These are phyloP conservation scores for Coelinius sp. DNA, from an alignment of 2,888 invertebrate genomes.

Conservation along the genomic window DNA sequence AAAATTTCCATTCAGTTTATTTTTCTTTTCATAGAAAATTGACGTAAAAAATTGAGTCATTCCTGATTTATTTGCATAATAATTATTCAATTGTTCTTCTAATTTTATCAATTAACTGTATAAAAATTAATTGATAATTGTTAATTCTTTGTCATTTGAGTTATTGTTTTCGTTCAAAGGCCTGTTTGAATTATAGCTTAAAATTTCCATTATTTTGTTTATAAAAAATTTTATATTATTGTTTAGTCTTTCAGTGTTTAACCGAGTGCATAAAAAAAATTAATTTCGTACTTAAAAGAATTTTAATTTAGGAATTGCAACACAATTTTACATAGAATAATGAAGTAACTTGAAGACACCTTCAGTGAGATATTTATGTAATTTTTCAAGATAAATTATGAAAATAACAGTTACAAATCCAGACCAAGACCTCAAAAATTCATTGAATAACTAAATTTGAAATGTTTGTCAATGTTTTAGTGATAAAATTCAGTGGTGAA, in stretches of 20 bases:
- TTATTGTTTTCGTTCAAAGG: background rate
- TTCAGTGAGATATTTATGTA: conserved; percentile 57
- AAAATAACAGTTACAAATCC: conserved; percentile 44
- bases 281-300: background rate
- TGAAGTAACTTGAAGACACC: conserved; percentile 48
- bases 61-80: background rate
- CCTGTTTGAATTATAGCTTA: background rate
- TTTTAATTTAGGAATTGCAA: conserved; percentile 21
- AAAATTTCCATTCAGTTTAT: background rate
- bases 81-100: background rate
- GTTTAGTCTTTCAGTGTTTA: background rate
- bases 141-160: background rate
- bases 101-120: background rate
- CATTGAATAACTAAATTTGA: background rate
- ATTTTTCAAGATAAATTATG: conserved; percentile 43
- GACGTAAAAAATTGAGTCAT: no score
- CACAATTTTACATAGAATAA: conserved; percentile 36
- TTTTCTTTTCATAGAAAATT: no score
- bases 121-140: background rate
- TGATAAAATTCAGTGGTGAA: background rate
- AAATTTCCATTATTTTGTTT: background rate
- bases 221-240: background rate
- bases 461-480: background rate
- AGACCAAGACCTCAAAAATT: conserved; percentile 53
- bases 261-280: background rate